Conservation (phyloP, 2,113 vertebrate species). For the Bothrops jararaca region DNA sequence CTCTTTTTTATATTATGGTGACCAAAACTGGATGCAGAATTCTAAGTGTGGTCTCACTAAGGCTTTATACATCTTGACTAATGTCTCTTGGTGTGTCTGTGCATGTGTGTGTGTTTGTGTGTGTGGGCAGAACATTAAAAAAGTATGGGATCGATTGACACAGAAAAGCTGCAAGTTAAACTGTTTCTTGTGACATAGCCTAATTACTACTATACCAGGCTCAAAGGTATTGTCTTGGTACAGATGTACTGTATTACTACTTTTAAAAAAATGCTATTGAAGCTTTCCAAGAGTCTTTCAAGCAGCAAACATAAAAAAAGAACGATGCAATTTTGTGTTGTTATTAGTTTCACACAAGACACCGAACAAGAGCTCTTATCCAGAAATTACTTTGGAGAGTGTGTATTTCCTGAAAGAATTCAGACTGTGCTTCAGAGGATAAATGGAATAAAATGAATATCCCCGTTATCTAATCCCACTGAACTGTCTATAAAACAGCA, state of each 20-base stretch:
- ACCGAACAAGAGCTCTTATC: background rate
- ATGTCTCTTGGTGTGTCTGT: background rate
- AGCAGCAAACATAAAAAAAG: background rate
- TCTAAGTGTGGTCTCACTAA: background rate
- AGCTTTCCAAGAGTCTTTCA: background rate
- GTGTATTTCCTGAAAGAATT: constrained; percentile 5
- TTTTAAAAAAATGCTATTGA: background rate
- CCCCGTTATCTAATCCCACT: background rate
- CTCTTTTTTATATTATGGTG: background rate
- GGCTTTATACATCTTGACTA: background rate
- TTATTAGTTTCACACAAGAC: background rate
- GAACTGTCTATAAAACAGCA: background rate
- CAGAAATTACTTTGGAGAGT: background rate
- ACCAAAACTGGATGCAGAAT: background rate
- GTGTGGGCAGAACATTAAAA: background rate
- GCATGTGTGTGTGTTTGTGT: background rate
- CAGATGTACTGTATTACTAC: background rate
- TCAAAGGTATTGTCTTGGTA: constrained; percentile 43
- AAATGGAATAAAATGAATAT: background rate
- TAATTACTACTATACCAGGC: constrained; percentile 34
- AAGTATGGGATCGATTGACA: constrained; percentile 19
- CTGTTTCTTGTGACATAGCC: constrained; percentile 31
- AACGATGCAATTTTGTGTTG: background rate
- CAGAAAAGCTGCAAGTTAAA: constrained; percentile 47
- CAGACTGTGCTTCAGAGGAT: background rate